Evolutionary conservation across 2,888 invertebrate species (phyloP).

Genomic region (Holacanthella duospinosa): DNA sequence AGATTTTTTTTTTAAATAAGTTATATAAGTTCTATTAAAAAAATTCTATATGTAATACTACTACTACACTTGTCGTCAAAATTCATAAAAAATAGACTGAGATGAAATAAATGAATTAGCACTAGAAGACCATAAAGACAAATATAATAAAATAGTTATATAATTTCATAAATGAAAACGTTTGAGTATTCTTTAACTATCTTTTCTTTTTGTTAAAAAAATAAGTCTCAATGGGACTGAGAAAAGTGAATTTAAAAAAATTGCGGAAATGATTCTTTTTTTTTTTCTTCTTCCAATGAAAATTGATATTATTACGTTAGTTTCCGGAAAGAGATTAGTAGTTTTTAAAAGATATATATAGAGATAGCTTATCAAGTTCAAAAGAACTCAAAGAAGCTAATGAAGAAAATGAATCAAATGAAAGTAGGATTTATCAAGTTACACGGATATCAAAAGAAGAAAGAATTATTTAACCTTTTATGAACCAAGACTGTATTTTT

Average conservation of each 20-base stretch:
- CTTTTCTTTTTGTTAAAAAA: neutral
- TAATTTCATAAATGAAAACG: neutral
- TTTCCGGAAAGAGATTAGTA: slow-evolving; percentile 7
- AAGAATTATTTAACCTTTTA: no score
- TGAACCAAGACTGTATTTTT: no score
- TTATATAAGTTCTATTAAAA: no score
- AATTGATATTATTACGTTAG: slow-evolving; percentile 40
- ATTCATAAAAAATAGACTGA: no score
- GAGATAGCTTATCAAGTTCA: neutral
- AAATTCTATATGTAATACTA: no score
- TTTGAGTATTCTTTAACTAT: neutral
- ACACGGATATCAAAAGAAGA: slow-evolving; percentile 9
- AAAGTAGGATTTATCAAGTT: slow-evolving; percentile 39
- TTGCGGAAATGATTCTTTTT: slow-evolving; percentile 1
- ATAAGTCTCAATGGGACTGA: slow-evolving; percentile 33
- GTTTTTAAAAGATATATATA: slow-evolving; percentile 38
- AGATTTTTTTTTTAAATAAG: no score
- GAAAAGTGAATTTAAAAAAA: slow-evolving; percentile 32
- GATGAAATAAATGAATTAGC: no score
- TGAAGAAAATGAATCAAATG: slow-evolving; percentile 40
- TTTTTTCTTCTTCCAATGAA: no score
- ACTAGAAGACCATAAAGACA: neutral
- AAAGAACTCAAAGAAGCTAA: slow-evolving; percentile 31
- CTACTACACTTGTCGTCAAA: no score
- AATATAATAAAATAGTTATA: neutral